Evolutionary conservation across 2,888 invertebrate genomes (phyloP).

Genomic region (Cosmia trapezina): DNA sequence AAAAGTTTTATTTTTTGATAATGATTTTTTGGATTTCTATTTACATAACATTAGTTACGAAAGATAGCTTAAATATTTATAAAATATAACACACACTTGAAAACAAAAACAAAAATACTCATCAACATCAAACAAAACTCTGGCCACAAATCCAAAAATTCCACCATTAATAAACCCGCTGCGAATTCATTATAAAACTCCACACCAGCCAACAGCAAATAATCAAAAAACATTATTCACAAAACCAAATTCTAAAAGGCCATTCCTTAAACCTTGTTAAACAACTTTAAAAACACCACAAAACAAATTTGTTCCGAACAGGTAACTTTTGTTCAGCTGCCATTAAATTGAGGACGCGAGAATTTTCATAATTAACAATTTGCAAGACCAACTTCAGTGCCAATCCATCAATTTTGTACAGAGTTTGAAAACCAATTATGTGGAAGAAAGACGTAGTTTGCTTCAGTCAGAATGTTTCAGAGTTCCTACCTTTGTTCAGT

Average conservation of each 20-base stretch:
- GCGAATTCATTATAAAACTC: slow-evolving; percentile 42
- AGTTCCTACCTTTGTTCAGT: slow-evolving; percentile 45
- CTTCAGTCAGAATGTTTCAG: slow-evolving; percentile 46
- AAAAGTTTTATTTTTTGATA: background rate
- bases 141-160: slow-evolving; percentile 2
- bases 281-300: slow-evolving; percentile 71
- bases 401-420: slow-evolving; percentile 82
- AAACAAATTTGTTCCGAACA: slow-evolving; percentile 72
- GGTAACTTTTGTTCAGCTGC: slow-evolving; percentile 69
- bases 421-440: slow-evolving; percentile 82
- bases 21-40: background rate
- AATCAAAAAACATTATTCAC: slow-evolving; percentile 55
- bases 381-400: slow-evolving; percentile 80
- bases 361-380: slow-evolving; percentile 87
- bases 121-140: slow-evolving; percentile 4
- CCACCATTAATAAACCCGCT: slow-evolving; percentile 26
- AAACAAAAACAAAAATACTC: background rate
- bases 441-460: slow-evolving; percentile 66
- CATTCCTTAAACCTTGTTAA: slow-evolving; percentile 56
- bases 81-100: background rate
- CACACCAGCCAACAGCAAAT: slow-evolving; percentile 39
- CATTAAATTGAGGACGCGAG: slow-evolving; percentile 70
- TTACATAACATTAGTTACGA: background rate
- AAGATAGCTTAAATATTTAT: background rate
- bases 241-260: slow-evolving; percentile 52